Conservation (phyloP, 2,113 vertebrate species). For the Spermophilus dauricus region DNA sequence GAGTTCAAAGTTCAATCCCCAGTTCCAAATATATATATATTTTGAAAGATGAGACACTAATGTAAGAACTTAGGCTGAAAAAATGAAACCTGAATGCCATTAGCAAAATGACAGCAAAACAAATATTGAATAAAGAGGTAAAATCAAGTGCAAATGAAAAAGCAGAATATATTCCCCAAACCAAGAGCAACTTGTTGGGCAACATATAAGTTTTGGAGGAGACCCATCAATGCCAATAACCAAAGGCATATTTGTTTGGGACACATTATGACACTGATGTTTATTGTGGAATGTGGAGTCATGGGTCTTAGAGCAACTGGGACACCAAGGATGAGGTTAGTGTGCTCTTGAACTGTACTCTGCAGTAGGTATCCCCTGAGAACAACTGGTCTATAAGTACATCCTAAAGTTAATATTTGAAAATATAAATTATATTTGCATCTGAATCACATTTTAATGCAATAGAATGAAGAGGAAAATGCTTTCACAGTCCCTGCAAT, state of each 20-base stretch:
- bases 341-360: not conserved
- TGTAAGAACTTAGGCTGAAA: not conserved
- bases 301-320: not conserved
- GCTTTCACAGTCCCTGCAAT: slow-evolving; percentile 30
- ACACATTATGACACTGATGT: not conserved
- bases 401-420: slow-evolving; percentile 22
- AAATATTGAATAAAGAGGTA: not conserved
- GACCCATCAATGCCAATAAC: not conserved
- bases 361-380: not conserved
- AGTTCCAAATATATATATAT: too few species aligned
- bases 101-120: not conserved
- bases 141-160: not conserved
- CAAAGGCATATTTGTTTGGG: not conserved
- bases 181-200: not conserved
- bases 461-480: not conserved
- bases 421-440: slow-evolving; percentile 59
- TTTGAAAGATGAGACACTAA: not conserved
- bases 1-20: too few species aligned
- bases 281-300: not conserved
- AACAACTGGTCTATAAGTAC: not conserved
- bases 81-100: not conserved
- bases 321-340: not conserved
- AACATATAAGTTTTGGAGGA: not conserved
- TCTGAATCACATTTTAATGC: slow-evolving; percentile 3
- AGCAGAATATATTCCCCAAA: not conserved